These are phyloP conservation scores for Tachyglossus aculeatus DNA, from an alignment of 2,797 vertebrate species.

Conservation along the genomic window DNA sequence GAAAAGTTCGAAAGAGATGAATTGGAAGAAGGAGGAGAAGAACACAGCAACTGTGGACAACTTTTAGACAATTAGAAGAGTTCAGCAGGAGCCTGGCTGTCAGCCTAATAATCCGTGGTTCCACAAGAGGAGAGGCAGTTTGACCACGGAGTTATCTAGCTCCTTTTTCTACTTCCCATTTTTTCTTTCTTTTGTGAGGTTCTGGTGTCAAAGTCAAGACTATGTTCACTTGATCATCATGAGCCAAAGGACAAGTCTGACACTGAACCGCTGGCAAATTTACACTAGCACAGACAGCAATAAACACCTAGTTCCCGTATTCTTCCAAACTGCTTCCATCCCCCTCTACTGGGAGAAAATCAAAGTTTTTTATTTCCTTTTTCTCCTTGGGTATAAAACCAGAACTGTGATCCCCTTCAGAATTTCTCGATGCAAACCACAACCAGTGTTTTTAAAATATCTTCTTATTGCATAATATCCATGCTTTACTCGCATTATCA, in stretches of 20 bases:
- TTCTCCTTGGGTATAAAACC: too few species aligned
- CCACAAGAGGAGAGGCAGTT: fast-evolving
- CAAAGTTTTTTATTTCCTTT: too few species aligned
- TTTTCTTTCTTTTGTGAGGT: too few species aligned
- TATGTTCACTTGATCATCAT: background rate
- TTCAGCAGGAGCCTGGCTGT: background rate
- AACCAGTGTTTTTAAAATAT: too few species aligned
- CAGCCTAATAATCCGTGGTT: background rate
- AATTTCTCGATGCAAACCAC: too few species aligned
- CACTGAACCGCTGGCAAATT: fast-evolving
- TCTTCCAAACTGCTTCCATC: background rate
- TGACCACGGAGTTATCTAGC: background rate
- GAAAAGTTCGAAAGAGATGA: background rate
- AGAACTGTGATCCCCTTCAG: too few species aligned
- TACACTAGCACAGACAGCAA: fast-evolving
- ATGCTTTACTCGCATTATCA: too few species aligned
- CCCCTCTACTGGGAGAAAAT: background rate
- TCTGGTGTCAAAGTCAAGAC: background rate
- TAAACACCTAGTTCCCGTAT: fast-evolving
- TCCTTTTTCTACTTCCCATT: background rate
- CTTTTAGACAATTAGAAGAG: background rate
- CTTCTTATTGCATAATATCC: too few species aligned
- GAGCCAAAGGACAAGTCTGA: background rate
- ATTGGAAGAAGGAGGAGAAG: background rate
- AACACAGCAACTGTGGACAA: background rate